Evolutionary conservation across 2,888 invertebrate genomes (phyloP).

Genomic region (Chymomyza procnemis): DNA sequence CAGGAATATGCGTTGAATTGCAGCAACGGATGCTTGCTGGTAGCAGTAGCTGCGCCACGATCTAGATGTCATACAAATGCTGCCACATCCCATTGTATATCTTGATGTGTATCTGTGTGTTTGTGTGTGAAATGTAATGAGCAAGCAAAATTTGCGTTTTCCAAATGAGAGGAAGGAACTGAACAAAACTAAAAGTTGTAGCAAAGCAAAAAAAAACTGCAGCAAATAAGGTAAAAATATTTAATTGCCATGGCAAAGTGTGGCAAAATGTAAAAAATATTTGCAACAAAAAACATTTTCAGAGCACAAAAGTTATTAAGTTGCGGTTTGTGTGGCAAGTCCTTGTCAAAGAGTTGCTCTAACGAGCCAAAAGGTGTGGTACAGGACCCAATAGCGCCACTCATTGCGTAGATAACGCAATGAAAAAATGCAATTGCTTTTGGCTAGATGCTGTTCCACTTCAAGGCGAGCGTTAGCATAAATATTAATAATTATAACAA

Average conservation of each 20-base stretch:
- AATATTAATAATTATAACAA: neutral
- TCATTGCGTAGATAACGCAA: neutral
- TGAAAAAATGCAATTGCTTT: neutral
- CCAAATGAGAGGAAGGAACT: constrained; percentile 27
- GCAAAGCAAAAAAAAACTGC: constrained; percentile 39
- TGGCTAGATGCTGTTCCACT: neutral
- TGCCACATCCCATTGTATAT: neutral
- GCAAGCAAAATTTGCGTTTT: constrained; percentile 57
- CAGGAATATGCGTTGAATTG: neutral
- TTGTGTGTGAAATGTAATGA: constrained; percentile 50
- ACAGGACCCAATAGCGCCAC: neutral
- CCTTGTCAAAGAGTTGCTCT: neutral
- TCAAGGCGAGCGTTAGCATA: neutral
- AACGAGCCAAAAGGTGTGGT: neutral
- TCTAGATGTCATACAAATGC: constrained; percentile 4
- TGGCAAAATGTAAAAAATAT: constrained; percentile 36
- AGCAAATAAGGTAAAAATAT: constrained; percentile 70
- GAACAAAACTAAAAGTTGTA: no score
- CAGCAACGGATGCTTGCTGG: no score
- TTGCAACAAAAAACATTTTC: constrained; percentile 26
- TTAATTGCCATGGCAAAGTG: constrained; percentile 60
- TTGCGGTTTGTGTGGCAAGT: constrained; percentile 40
- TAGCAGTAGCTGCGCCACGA: neutral
- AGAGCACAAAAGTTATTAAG: constrained; percentile 55
- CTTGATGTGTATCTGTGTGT: neutral